Conservation (phyloP, 2,113 vertebrate species). For the Pardalotus punctatus region DNA sequence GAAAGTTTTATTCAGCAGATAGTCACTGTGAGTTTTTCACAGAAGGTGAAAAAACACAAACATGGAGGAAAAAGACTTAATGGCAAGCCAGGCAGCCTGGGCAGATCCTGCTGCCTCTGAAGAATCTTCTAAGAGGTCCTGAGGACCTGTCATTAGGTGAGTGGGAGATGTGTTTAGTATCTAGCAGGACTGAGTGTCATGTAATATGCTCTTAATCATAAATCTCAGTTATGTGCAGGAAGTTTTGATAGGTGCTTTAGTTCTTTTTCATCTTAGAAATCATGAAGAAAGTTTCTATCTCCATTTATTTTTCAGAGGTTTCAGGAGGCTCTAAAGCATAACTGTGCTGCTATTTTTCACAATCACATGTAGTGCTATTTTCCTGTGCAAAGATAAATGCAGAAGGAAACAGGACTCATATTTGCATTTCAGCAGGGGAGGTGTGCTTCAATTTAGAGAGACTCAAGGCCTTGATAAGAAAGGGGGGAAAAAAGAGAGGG, state of each 20-base stretch:
- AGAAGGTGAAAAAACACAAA: background rate
- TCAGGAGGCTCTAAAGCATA: fast-evolving
- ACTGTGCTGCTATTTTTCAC: background rate
- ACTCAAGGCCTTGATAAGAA: background rate
- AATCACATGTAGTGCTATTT: background rate
- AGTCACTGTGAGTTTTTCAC: background rate
- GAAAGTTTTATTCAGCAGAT: background rate
- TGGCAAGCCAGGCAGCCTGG: background rate
- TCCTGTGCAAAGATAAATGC: background rate
- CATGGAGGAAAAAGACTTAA: background rate
- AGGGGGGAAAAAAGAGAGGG: fast-evolving
- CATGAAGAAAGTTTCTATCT: background rate
- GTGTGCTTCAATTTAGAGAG: background rate
- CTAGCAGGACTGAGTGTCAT: background rate
- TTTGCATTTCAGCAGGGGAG: background rate
- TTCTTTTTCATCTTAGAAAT: background rate
- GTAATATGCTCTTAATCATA: background rate
- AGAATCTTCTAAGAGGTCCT: background rate
- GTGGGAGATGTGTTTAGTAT: background rate
- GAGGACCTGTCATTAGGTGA: background rate
- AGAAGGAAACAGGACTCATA: background rate
- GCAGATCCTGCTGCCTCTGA: background rate
- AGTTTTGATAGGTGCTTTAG: background rate
- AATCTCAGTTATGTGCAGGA: background rate
- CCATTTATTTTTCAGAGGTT: background rate